phyloP scores from a whole-genome alignment of 2,888 invertebrate species.

The Plagiodera versicolora region DNA sequence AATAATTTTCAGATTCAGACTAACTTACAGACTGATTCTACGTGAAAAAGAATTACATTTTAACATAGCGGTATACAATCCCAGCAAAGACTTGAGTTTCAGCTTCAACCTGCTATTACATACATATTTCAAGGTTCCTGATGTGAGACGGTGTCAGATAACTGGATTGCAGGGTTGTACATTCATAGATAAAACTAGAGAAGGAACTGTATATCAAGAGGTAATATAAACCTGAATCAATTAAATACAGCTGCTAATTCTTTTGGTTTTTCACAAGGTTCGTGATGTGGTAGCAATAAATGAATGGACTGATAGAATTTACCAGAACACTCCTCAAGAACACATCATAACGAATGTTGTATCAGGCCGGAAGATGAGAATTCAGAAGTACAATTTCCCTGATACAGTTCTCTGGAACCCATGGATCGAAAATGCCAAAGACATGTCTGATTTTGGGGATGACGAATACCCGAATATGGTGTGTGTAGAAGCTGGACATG shows the following conservation, averaged over 20 bases:
- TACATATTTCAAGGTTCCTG: conserved; percentile 95
- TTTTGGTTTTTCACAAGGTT: conserved; percentile 49
- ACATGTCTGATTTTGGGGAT: conserved; percentile 94
- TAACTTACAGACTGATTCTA: conserved; percentile 89
- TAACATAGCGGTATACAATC: conserved; percentile 91
- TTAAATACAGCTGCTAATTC: neutral
- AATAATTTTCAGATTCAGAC: conserved; percentile 69
- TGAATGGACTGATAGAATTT: conserved; percentile 93
- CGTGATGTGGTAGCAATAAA: conserved; percentile 87
- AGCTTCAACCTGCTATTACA: conserved; percentile 91
- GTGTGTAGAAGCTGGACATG: conserved; percentile 93
- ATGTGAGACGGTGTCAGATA: conserved; percentile 88
- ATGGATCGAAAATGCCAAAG: conserved; percentile 90
- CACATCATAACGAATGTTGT: conserved; percentile 92
- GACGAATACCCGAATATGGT: conserved; percentile 96
- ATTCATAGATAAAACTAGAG: conserved; percentile 78
- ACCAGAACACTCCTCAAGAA: conserved; percentile 90
- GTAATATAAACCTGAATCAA: conserved; percentile 4
- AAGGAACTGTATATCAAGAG: conserved; percentile 85
- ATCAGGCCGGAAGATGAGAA: conserved; percentile 87
- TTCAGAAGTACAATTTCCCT: conserved; percentile 93
- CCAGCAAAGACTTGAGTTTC: conserved; percentile 87
- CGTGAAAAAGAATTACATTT: conserved; percentile 91
- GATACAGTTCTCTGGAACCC: conserved; percentile 98
- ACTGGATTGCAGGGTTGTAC: conserved; percentile 86